Percentiles rank a stretch among this genome's conserved stretches.
phyloP scores from a whole-genome alignment of 1,140 invertebrate species.

The Hylaeus anthracinus region DNA sequence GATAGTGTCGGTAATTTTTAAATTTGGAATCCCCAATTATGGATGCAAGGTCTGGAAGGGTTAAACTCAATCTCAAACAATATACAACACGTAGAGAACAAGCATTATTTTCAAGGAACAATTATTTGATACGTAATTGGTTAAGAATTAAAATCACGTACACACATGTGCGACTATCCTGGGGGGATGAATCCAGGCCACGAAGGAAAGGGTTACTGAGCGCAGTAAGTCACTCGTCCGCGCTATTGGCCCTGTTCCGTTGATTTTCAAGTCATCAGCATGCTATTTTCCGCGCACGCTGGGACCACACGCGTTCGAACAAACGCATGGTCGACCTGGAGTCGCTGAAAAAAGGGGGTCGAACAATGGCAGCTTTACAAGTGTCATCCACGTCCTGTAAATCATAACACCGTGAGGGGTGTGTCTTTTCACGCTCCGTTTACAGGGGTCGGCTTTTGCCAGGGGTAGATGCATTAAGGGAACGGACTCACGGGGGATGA shows the following conservation, averaged over 20 bases:
- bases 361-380: constrained; percentile 63
- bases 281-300: constrained; percentile 44
- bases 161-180: too few relatives aligned
- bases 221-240: constrained; percentile 30
- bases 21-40: too few relatives aligned
- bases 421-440: constrained; percentile 48
- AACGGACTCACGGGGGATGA: background rate
- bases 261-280: constrained; percentile 42
- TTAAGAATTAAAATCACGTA: too few relatives aligned
- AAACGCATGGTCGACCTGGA: constrained; percentile 18
- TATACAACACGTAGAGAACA: too few relatives aligned
- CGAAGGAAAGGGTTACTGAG: background rate
- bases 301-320: constrained; percentile 14
- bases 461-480: background rate
- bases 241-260: constrained; percentile 16
- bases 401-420: constrained; percentile 39
- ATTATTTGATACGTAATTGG: too few relatives aligned
- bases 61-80: too few relatives aligned
- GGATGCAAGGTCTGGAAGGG: too few relatives aligned
- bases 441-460: constrained; percentile 23
- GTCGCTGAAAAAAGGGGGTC: constrained; percentile 36
- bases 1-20: too few relatives aligned
- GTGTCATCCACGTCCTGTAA: constrained; percentile 60
- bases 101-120: too few relatives aligned
- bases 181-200: too few relatives aligned